phyloP scores from a whole-genome alignment of 2,113 vertebrate genomes.

The Psilopsiagon aurifrons region DNA sequence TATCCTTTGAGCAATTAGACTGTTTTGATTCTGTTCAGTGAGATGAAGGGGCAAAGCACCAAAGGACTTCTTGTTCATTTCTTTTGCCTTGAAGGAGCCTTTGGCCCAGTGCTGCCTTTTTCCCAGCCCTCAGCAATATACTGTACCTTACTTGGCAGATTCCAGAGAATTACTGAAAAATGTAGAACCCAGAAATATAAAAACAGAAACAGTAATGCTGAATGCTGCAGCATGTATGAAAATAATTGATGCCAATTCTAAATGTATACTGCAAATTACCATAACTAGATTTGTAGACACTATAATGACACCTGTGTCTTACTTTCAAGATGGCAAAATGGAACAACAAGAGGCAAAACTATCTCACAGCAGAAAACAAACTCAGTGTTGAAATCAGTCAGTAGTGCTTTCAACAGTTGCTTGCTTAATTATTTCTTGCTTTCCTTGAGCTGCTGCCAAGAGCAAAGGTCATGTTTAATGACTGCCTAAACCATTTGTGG shows the following conservation, averaged over 20 bases:
- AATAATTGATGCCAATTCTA: constrained; percentile 40
- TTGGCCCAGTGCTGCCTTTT: neutral
- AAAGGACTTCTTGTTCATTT: neutral
- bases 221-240: neutral
- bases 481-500: constrained; percentile 19
- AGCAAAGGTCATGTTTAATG: constrained; percentile 55
- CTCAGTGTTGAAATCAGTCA: constrained; percentile 28
- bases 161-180: constrained; percentile 43
- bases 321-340: constrained; percentile 22
- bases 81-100: neutral
- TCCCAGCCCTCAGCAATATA: neutral
- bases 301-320: constrained; percentile 13
- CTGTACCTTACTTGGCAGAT: constrained; percentile 52
- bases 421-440: constrained; percentile 52
- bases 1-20: neutral
- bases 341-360: constrained; percentile 22
- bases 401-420: constrained; percentile 27
- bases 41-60: neutral
- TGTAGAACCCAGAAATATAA: constrained; percentile 58
- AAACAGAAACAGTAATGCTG: constrained; percentile 44
- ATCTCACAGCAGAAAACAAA: constrained; percentile 14
- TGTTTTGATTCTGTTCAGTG: neutral
- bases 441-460: constrained; percentile 52
- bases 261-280: constrained; percentile 53
- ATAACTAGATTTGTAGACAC: neutral